A percentile compares a stretch with the other conserved stretches of the same genome.
Conservation (phyloP, 2,888 invertebrate genomes). For the Zygogramma bicolorata region DNA sequence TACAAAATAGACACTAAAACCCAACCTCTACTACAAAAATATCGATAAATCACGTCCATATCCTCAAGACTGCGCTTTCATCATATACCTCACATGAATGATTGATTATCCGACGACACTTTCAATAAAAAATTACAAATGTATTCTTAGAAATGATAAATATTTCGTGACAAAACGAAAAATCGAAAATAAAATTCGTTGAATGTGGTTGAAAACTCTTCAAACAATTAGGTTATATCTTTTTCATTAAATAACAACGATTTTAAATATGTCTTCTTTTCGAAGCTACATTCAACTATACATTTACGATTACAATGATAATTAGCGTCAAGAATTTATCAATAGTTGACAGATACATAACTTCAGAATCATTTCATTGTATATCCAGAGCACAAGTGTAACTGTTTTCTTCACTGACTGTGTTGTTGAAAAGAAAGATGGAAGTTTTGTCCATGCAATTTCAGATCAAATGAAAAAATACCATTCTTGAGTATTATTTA, state of each 20-base stretch:
- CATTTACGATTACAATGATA: conserved; percentile 50
- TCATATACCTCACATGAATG: not conserved
- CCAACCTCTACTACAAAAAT: conserved; percentile 31
- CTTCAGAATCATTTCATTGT: conserved; percentile 5
- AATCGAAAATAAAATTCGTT: conserved; percentile 13
- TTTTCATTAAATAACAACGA: conserved; percentile 49
- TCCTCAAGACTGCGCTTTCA: conserved; percentile 24
- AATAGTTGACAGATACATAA: conserved; percentile 25
- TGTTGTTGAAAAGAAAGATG: conserved; percentile 6
- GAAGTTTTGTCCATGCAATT: conserved; percentile 30
- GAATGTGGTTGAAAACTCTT: conserved; percentile 27
- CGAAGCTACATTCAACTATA: conserved; percentile 55
- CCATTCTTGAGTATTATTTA: too few species aligned
- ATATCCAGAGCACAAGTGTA: not conserved
- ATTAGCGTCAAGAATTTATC: conserved; percentile 30
- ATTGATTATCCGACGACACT: not conserved
- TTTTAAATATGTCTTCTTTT: conserved; percentile 47
- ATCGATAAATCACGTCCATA: conserved; percentile 25
- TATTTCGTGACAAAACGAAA: not conserved
- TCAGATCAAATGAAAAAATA: conserved; percentile 28
- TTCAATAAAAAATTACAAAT: not conserved
- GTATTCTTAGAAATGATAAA: not conserved
- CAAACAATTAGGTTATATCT: conserved; percentile 50
- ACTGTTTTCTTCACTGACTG: conserved; percentile 13
- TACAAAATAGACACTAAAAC: conserved; percentile 38